Evolutionary conservation across 2,888 invertebrate species (phyloP), one percentile per base, ranked within the genome.

Genomic region (Drosophila prostipennis): DNA sequence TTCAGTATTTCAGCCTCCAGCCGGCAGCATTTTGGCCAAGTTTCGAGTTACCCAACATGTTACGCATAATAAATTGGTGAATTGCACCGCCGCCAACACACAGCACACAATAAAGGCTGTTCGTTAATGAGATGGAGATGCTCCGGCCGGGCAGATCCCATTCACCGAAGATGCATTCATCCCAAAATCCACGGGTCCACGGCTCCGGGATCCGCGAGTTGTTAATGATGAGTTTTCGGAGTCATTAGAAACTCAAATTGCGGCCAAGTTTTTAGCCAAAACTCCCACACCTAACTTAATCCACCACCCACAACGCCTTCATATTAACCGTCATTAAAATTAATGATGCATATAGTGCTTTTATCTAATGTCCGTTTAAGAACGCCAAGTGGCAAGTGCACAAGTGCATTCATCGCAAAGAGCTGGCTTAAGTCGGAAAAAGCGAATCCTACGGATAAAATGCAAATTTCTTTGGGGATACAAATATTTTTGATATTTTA

Each of bases 51-150:
- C 76, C 61, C 70, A 81, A 78, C 87, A 75, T 83, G 85, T 68
- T 81, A 87, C 87, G 83, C 83, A 87, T 84, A 79, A 85, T 84
- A 85, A 84, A 76, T 84, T 48, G 16, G 74, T 37, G 69, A 70
- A 72, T 78, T 81, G 79, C 57, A 53, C 1, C 46, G 57, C 37
- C 32, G 36, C 32, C 32, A 42, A 42, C 19, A 36, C 14, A 29
- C 40, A 34, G 8, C 19, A 37, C 51, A 56, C 14, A 56, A 54
- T 10, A 10, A 48, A 16, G 19, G 6, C 36, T 26, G 1, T 14
- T 23, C 40, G 32, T 60, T 63, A 69, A 69, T 69, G 69, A 69
- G 69, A 69, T 53, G 39, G 69, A 69, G 69, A 69, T 53, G 39
- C 53, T 19, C 26, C 16, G 59, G 39, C 46, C 11, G 3, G 48